Evolutionary conservation across 2,113 vertebrate species (phyloP), one percentile per base, ranked within the genome.

Genomic region (Dryoscopus gambensis): DNA sequence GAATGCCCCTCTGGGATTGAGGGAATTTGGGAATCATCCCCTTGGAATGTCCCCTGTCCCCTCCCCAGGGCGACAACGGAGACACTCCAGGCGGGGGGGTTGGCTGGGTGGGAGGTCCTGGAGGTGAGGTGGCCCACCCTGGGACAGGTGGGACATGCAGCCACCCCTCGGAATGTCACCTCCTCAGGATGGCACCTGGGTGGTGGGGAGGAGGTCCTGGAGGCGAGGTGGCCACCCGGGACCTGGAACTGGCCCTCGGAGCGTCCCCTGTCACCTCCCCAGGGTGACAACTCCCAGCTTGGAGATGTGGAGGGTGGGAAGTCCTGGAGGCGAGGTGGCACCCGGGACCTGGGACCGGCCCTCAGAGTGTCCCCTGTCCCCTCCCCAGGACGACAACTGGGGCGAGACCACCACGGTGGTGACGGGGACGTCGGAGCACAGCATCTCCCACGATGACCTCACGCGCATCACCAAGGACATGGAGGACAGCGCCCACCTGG

Each of bases 381-480:
- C 11, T 39, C 17, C 28, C 31, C 86, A 99, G 99, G 99, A 99
- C 4, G 99, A 99, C 95, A 99, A 99, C 98, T 99, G 99, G 99
- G 99, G 99, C 1, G 99, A 99, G 95, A 99, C 99, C 23, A 99
- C 99, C 37, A 99, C 99, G 0, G 99, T 99, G 12, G 98, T 99
- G 82, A 99, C 99, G 0, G 99, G 99, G 63, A 99, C 99, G 4
- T 99, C 99, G 0, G 99, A 99, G 84, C 99, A 99, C 98, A 99
- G 99, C 97, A 98, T 99, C 97, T 99, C 99, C 0, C 99, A 99
- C 7, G 99, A 99, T 97, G 99, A 99, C 98, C 97, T 99, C 96
- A 99, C 98, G 0, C 98, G 98, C 70, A 98, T 99, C 92, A 91
- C 99, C 97, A 99, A 99, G 98, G 99, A 99, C 93, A 97, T 99